phyloP scores from a whole-genome alignment of 2,888 invertebrate species.

The Noctuana brunneofusca region DNA sequence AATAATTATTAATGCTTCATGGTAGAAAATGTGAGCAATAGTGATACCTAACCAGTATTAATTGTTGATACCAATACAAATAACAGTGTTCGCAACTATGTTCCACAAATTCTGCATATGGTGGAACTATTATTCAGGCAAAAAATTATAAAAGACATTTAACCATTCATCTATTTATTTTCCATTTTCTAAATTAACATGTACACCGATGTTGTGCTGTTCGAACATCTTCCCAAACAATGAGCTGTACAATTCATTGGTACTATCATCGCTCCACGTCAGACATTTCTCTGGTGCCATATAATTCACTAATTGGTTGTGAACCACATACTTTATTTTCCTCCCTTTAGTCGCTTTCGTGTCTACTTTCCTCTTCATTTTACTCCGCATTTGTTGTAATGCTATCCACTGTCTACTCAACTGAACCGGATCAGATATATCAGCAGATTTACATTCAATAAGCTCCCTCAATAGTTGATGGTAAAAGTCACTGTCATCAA shows the following conservation, averaged over 20 bases:
- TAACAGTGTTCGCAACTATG: no score
- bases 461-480: conserved; percentile 95
- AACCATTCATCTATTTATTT: conserved; percentile 51
- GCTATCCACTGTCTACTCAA: conserved; percentile 95
- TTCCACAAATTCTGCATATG: no score
- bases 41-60: no score
- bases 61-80: no score
- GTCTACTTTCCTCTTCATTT: conserved; percentile 96
- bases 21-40: no score
- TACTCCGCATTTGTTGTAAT: conserved; percentile 94
- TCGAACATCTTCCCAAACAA: conserved; percentile 88
- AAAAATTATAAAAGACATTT: conserved; percentile 9
- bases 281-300: conserved; percentile 90
- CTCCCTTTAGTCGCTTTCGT: conserved; percentile 97
- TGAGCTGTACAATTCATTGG: conserved; percentile 91
- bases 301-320: conserved; percentile 93
- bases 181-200: conserved; percentile 62
- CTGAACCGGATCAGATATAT: conserved; percentile 92
- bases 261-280: conserved; percentile 90
- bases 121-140: not conserved
- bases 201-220: conserved; percentile 66
- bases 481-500: conserved; percentile 98
- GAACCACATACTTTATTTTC: conserved; percentile 92
- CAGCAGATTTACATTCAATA: conserved; percentile 94
- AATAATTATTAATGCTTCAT: no score